Evolutionary conservation across 2,888 invertebrate species (phyloP).

Genomic region (Rhagonycha fulva): DNA sequence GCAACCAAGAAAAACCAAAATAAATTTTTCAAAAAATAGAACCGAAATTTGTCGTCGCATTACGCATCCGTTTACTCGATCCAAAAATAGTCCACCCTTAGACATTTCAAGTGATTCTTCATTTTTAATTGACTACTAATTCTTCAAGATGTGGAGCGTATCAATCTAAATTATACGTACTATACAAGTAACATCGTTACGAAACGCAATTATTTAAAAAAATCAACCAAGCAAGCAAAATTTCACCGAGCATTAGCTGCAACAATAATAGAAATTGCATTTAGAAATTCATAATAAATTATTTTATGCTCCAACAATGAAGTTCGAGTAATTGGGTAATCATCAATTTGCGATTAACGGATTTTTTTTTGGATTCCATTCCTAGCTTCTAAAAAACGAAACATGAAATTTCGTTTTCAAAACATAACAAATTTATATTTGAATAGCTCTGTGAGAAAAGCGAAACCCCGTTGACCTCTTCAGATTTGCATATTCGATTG

Average conservation of each 20-base stretch:
- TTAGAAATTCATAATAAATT: neutral
- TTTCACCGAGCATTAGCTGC: neutral
- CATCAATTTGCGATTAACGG: neutral
- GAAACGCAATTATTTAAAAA: neutral
- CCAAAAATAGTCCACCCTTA: neutral
- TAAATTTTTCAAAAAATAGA: neutral
- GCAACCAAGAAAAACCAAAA: neutral
- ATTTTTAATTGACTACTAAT: neutral
- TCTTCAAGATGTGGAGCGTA: neutral
- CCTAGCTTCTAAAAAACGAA: too few species aligned
- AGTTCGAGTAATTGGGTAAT: neutral
- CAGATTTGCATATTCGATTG: too few species aligned
- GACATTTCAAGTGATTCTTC: neutral
- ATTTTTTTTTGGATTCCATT: neutral
- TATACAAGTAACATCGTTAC: neutral
- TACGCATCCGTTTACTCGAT: neutral
- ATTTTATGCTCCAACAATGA: neutral
- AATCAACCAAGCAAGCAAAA: neutral
- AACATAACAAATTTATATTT: too few species aligned
- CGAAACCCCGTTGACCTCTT: too few species aligned
- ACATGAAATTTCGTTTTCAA: too few species aligned
- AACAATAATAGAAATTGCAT: slow-evolving; percentile 1
- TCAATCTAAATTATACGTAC: neutral
- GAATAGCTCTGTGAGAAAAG: too few species aligned
- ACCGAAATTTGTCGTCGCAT: neutral